These are phyloP conservation scores for Atherinomorus stipes DNA, from an alignment of 2,113 vertebrate genomes.

Conservation along the genomic window DNA sequence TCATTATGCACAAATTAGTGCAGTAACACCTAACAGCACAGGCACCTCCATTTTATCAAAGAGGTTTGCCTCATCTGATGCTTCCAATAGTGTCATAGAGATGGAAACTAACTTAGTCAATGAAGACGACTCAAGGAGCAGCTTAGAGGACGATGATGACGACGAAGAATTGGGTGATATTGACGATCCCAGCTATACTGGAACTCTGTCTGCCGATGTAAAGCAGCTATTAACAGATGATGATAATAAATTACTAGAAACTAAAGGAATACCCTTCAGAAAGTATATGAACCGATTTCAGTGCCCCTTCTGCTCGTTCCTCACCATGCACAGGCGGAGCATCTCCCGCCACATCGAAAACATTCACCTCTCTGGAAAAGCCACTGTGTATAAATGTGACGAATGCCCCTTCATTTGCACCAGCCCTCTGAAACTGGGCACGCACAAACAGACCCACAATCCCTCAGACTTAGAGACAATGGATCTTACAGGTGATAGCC, in stretches of 20 bases:
- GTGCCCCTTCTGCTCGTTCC: slow-evolving; percentile 97
- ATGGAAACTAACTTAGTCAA: slow-evolving; percentile 89
- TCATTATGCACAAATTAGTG: slow-evolving; percentile 89
- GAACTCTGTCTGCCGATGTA: slow-evolving; percentile 86
- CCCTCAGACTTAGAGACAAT: slow-evolving; percentile 90
- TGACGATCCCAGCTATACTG: slow-evolving; percentile 91
- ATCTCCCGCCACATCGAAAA: slow-evolving; percentile 99
- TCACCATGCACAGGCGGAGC: slow-evolving; percentile 96
- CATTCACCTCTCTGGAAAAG: slow-evolving; percentile 96
- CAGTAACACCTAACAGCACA: slow-evolving; percentile 89
- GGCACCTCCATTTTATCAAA: slow-evolving; percentile 91
- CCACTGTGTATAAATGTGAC: slow-evolving; percentile 95
- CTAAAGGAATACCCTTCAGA: slow-evolving; percentile 95
- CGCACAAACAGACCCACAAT: slow-evolving; percentile 93
- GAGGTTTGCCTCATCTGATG: slow-evolving; percentile 88
- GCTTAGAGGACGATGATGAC: slow-evolving; percentile 95
- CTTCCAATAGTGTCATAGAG: slow-evolving; percentile 85
- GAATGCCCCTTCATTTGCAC: slow-evolving; percentile 98
- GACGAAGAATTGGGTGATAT: slow-evolving; percentile 93
- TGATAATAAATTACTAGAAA: slow-evolving; percentile 95
- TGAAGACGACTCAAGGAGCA: slow-evolving; percentile 87
- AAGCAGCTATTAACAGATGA: slow-evolving; percentile 95
- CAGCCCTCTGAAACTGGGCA: slow-evolving; percentile 92
- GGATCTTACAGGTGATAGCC: slow-evolving; percentile 89
- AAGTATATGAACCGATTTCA: slow-evolving; percentile 98